phyloP scores from a whole-genome alignment of 2,113 vertebrate species.

The Strix uralensis region DNA sequence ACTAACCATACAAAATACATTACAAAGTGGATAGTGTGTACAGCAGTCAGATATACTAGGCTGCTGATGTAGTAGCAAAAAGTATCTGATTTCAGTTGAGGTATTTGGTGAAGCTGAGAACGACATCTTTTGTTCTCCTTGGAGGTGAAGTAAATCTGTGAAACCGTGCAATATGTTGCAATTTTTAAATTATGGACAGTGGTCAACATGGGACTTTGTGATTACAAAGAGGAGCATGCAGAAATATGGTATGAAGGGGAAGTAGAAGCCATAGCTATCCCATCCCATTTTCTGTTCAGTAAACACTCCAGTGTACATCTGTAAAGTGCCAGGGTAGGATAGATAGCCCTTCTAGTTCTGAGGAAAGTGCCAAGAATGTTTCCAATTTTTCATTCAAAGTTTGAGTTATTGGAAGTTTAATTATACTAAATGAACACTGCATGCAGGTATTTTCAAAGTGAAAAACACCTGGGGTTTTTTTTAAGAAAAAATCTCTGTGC shows the following conservation, averaged over 20 bases:
- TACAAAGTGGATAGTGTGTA: background rate
- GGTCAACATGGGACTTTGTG: background rate
- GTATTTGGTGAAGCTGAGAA: background rate
- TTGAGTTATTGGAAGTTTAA: background rate
- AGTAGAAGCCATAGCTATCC: background rate
- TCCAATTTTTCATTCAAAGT: background rate
- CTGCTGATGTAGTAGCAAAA: background rate
- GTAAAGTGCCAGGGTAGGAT: background rate
- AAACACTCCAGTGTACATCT: background rate
- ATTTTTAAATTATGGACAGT: background rate
- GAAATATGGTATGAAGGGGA: background rate
- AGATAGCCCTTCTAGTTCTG: background rate
- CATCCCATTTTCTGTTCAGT: background rate
- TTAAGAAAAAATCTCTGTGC: background rate
- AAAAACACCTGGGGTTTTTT: background rate
- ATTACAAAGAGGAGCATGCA: background rate
- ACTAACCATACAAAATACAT: background rate
- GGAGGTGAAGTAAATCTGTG: background rate
- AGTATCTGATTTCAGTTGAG: background rate
- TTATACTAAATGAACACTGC: background rate
- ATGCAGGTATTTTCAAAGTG: background rate
- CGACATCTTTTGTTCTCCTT: background rate
- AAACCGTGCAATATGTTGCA: background rate
- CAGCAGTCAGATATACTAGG: accelerated
- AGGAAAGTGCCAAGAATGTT: background rate